Percentiles rank a stretch among this genome's conserved stretches.
phyloP scores from a whole-genome alignment of 2,797 vertebrate genomes.

The Mycteria americana region DNA sequence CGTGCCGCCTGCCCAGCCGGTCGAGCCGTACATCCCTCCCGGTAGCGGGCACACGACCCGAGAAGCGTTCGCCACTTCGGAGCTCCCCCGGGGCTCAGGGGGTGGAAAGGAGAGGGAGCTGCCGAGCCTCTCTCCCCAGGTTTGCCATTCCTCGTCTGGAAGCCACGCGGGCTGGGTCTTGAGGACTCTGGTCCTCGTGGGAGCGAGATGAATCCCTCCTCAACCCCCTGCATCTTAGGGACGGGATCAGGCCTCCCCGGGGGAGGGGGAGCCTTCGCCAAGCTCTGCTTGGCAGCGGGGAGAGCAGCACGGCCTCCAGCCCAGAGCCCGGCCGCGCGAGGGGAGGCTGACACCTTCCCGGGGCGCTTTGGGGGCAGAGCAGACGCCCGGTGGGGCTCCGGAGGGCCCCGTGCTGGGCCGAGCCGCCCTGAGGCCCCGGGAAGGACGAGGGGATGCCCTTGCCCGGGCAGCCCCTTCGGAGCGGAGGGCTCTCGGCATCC shows the following conservation, averaged over 20 bases:
- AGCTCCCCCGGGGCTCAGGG: neutral
- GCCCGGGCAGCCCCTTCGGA: neutral
- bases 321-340: neutral
- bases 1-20: neutral
- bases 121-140: neutral
- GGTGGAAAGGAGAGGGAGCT: neutral
- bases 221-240: neutral
- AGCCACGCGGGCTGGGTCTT: neutral
- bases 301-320: neutral
- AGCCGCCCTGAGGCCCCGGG: neutral
- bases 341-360: neutral
- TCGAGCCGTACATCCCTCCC: neutral
- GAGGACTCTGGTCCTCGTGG: neutral
- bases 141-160: neutral
- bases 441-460: slow-evolving; percentile 32
- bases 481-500: neutral
- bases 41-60: neutral
- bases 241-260: neutral
- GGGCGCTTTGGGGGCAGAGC: neutral
- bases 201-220: neutral
- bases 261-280: neutral
- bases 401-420: neutral
- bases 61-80: neutral
- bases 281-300: neutral
- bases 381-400: neutral